Conservation (phyloP, 2,797 vertebrate genomes). For the Pipistrellus pipistrellus region DNA sequence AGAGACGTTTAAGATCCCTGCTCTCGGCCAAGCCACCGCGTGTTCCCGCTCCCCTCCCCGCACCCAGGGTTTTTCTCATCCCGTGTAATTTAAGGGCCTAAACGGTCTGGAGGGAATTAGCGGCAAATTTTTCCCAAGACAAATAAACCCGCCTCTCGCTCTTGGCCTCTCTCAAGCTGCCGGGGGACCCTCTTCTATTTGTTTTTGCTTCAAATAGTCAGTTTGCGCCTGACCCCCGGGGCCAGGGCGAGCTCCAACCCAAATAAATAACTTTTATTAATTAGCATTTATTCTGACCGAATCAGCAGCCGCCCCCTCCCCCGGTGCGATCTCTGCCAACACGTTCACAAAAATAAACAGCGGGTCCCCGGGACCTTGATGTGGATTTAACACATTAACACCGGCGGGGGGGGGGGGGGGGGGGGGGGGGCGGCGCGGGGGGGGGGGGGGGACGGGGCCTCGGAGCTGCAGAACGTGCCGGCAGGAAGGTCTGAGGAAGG, state of each 20-base stretch:
- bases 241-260: constrained; percentile 82
- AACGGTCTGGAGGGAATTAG: constrained; percentile 89
- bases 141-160: constrained; percentile 89
- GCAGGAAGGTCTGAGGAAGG: constrained; percentile 79
- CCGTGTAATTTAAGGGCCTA: constrained; percentile 87
- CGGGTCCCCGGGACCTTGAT: constrained; percentile 85
- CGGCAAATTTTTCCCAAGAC: constrained; percentile 90
- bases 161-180: constrained; percentile 82
- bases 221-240: constrained; percentile 86
- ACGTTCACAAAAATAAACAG: constrained; percentile 90
- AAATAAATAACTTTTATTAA: constrained; percentile 93
- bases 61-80: constrained; percentile 79
- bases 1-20: constrained; percentile 80
- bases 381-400: constrained; percentile 92
- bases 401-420: constrained; percentile 69
- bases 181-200: constrained; percentile 87
- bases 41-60: constrained; percentile 50
- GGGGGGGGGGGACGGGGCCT: constrained; percentile 35
- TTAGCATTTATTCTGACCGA: constrained; percentile 89
- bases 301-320: constrained; percentile 72
- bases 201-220: constrained; percentile 90
- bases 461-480: constrained; percentile 43
- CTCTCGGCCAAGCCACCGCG: constrained; percentile 74
- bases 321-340: constrained; percentile 83
- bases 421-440: rapidly evolving